Evolutionary conservation across 35 echinoderm and acorn worm genomes (phyloP).

Genomic region (Anneissia japonica): DNA sequence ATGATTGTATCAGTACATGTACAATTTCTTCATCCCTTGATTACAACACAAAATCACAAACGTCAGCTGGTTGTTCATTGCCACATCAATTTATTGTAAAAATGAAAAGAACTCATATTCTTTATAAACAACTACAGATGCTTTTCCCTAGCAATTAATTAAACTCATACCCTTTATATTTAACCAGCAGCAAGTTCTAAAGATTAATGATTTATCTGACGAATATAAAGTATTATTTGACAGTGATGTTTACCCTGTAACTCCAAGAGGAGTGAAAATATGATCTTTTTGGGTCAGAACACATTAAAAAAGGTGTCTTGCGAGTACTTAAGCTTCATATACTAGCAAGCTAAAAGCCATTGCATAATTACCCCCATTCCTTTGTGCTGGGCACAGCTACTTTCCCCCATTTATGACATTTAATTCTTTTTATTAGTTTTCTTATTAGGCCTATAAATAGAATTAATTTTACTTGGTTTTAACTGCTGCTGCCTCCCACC

Average conservation of each 20-base stretch:
- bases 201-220: too few species aligned
- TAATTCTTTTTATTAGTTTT: background rate
- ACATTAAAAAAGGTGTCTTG: too few species aligned
- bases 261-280: too few species aligned
- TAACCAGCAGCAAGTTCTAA: too few species aligned
- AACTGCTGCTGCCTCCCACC: background rate
- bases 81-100: background rate
- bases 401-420: background rate
- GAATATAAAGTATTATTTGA: too few species aligned
- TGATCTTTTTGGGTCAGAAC: background rate
- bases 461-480: background rate
- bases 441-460: too few species aligned
- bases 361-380: background rate
- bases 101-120: background rate
- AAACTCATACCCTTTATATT: background rate
- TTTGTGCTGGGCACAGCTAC: background rate
- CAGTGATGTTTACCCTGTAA: background rate
- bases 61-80: background rate
- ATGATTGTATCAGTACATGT: too few species aligned
- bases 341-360: background rate
- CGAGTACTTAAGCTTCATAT: too few species aligned
- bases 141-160: background rate
- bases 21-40: too few species aligned
- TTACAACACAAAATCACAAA: background rate
- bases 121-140: background rate